Percentiles rank a stretch among this genome's conserved stretches.
Conservation (phyloP, 1,140 invertebrate species). For the Drosophila arizonae region DNA sequence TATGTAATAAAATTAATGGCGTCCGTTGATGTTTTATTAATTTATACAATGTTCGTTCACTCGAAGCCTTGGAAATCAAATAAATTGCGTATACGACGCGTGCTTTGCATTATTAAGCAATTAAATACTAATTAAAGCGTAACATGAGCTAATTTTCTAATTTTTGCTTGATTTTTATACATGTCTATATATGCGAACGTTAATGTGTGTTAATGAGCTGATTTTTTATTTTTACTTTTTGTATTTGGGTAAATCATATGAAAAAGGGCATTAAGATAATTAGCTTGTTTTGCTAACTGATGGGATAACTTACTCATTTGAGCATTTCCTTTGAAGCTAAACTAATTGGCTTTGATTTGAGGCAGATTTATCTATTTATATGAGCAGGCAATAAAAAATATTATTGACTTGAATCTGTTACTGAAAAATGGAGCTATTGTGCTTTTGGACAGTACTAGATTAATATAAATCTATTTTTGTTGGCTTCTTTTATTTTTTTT, state of each 20-base stretch:
- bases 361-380: no score
- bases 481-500: no score
- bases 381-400: no score
- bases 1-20: constrained; percentile 79
- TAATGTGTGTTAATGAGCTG: constrained; percentile 21
- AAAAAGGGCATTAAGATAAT: constrained; percentile 29
- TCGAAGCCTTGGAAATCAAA: constrained; percentile 59
- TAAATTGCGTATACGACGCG: constrained; percentile 75
- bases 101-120: constrained; percentile 78
- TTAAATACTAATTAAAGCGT: constrained; percentile 81
- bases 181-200: not conserved
- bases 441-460: no score
- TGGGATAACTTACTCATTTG: constrained; percentile 1
- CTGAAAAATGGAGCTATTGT: no score
- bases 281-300: constrained; percentile 32
- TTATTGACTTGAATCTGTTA: no score
- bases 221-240: not conserved
- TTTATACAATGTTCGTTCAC: constrained; percentile 59
- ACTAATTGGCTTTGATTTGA: not conserved
- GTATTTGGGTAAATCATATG: not conserved
- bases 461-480: no score
- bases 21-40: constrained; percentile 78
- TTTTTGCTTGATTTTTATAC: constrained; percentile 22
- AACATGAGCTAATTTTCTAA: constrained; percentile 61
- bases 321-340: not conserved